These are phyloP conservation scores for Amitus sp. DNA, from an alignment of 2,888 invertebrate species.

Conservation along the genomic window DNA sequence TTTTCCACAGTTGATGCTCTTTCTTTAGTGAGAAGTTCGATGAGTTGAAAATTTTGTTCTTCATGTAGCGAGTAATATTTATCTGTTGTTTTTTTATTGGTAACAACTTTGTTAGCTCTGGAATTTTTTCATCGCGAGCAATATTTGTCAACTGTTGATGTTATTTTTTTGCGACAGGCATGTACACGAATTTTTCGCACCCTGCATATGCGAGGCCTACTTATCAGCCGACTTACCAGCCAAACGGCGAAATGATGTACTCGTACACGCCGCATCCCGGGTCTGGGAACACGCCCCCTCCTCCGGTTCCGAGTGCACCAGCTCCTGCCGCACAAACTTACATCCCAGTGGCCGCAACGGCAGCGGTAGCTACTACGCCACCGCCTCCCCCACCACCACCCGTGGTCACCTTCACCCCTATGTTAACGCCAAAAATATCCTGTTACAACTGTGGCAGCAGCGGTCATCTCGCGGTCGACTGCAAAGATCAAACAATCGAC, in stretches of 20 bases:
- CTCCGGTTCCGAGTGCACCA: conserved; percentile 51
- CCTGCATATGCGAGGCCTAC: conserved; percentile 60
- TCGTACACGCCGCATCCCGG: conserved; percentile 59
- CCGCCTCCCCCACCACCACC: conserved; percentile 47
- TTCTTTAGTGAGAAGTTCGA: no score
- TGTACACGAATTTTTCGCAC: conserved; percentile 61
- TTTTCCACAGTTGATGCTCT: no score
- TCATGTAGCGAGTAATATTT: no score
- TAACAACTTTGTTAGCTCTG: not conserved
- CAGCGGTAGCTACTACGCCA: no score
- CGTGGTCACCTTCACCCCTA: conserved; percentile 64
- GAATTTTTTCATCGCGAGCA: not conserved
- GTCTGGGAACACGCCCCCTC: conserved; percentile 56
- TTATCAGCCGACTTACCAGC: conserved; percentile 65
- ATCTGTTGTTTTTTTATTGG: no score
- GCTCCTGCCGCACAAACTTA: conserved; percentile 52
- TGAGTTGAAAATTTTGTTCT: no score
- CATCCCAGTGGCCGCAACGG: conserved; percentile 58
- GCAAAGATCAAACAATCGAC: conserved; percentile 92
- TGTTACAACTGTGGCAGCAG: conserved; percentile 94
- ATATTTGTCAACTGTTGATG: not conserved
- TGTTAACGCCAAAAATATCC: conserved; percentile 74
- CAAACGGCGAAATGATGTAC: conserved; percentile 68
- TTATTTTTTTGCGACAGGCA: conserved; percentile 41
- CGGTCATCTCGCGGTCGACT: conserved; percentile 86